Evolutionary conservation across 2,797 vertebrate genomes (phyloP), one percentile per base, ranked within the genome.

Genomic region (Poecile montanus): DNA sequence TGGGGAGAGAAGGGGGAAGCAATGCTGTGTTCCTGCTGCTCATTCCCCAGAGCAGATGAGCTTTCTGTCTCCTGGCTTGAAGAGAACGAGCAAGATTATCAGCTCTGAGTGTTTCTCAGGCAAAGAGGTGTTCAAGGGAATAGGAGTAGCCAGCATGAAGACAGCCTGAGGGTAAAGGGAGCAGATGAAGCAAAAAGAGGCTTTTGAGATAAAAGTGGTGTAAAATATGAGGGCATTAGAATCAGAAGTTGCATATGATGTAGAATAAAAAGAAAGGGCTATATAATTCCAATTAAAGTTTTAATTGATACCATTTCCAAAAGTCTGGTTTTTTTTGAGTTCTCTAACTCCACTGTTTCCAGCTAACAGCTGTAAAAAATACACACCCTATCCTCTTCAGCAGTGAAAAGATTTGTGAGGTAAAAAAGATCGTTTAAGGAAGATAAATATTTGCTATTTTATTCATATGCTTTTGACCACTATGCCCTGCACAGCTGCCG

Each of bases 1-100:
- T 16, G 18, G 20, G 27, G 12, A 40, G 45, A 40, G 48, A 63
- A 50, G 47, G 23, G 7, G 14, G 25, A 18, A 36, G 21, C 0
- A 2, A 3, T 1, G 0, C 26, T 27, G 16, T n/a, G 7, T 27
- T 88, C 26, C 54, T 42, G 21, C 11, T 11, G 19, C 20, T 65
- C 27, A 54, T 32, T 45, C 38, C n/a, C 34, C 50, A 45, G 34
- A 81, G 57, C 17, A 84, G 18, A 30, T 15, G 76, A 91, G 18
- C 9, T 77, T 62, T 19, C 19, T 80, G 9, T n/a, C 61, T 50
- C 29, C 18, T 29, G 45, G 20, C 20, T 77, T 81, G 77, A 74
- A 77, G 61, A 67, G 29, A 56, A 54, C 1, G 4, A 89, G 50
- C 9, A 30, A n/a, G 50, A 86, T 81, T 67, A 60, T 71, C 38